Evolutionary conservation across 2,888 invertebrate genomes (phyloP).

Genomic region (Stenchaetothrips biformis): DNA sequence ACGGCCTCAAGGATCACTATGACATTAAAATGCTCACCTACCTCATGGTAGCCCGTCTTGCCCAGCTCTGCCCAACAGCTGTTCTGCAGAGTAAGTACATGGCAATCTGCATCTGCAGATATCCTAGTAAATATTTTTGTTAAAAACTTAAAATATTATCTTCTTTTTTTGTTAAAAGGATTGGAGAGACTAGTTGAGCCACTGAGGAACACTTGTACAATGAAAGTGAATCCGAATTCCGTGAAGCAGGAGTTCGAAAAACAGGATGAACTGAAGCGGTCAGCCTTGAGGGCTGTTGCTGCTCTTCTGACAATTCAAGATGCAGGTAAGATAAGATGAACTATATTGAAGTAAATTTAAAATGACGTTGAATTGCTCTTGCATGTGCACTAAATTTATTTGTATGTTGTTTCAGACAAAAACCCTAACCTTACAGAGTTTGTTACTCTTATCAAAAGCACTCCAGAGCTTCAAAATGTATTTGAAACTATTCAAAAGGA

Average conservation of each 20-base stretch:
- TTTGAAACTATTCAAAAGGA: slow-evolving; percentile 90
- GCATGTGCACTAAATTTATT: not conserved
- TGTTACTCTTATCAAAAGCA: slow-evolving; percentile 83
- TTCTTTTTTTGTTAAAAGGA: slow-evolving; percentile 53
- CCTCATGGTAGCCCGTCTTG: slow-evolving; percentile 92
- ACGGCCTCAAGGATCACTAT: slow-evolving; percentile 87
- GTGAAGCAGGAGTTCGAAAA: slow-evolving; percentile 99
- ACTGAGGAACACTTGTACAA: slow-evolving; percentile 84
- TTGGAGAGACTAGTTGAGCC: slow-evolving; percentile 93
- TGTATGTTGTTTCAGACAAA: slow-evolving; percentile 64
- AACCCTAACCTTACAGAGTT: slow-evolving; percentile 92
- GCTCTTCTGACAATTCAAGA: slow-evolving; percentile 89
- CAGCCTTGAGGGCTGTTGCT: slow-evolving; percentile 93
- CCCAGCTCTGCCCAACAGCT: slow-evolving; percentile 87
- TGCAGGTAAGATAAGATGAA: slow-evolving; percentile 59
- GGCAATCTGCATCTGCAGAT: not conserved
- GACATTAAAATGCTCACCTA: slow-evolving; percentile 98
- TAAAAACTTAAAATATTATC: not conserved
- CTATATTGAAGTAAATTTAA: not conserved
- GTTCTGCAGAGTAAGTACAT: slow-evolving; percentile 76
- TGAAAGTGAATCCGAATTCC: slow-evolving; percentile 97
- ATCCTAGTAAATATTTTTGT: slow-evolving; percentile 16
- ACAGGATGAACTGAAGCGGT: slow-evolving; percentile 95
- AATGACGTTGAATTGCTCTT: not conserved
- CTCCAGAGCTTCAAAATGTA: slow-evolving; percentile 79